phyloP scores from a whole-genome alignment of 2,888 invertebrate genomes.

The Erebia aethiops region DNA sequence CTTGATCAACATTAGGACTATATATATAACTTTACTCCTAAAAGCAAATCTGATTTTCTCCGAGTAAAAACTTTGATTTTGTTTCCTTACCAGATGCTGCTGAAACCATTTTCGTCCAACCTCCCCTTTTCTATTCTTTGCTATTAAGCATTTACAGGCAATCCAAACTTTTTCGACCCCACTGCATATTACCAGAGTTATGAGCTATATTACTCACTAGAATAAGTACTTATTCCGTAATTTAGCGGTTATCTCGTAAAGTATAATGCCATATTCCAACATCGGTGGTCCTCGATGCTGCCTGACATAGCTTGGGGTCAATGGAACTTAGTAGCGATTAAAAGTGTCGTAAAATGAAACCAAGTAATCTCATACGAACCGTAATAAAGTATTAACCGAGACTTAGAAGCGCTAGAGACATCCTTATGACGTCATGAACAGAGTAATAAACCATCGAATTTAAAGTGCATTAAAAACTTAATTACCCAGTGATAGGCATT shows the following conservation, averaged over 20 bases:
- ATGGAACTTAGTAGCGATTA: conserved; percentile 63
- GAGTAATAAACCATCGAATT: conserved; percentile 38
- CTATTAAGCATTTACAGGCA: conserved; percentile 13
- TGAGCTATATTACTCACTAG: conserved; percentile 3
- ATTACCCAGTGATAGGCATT: conserved; percentile 24
- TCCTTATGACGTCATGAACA: conserved; percentile 39
- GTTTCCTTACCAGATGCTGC: background rate
- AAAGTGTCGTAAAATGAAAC: conserved; percentile 65
- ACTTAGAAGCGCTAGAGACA: conserved; percentile 36
- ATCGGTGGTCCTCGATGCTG: conserved; percentile 29
- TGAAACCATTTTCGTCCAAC: background rate
- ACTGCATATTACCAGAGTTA: conserved; percentile 4
- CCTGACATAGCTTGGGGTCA: conserved; percentile 43
- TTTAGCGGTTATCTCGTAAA: conserved; percentile 21
- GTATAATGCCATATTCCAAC: conserved; percentile 31
- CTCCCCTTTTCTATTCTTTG: background rate
- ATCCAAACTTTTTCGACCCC: conserved; percentile 13
- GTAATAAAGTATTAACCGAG: conserved; percentile 64
- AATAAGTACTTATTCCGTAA: conserved; percentile 8
- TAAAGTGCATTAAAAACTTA: conserved; percentile 37
- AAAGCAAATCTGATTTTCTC: no score
- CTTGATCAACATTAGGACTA: no score
- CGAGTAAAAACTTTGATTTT: background rate
- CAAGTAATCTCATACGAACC: conserved; percentile 62
- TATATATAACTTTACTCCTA: no score